Evolutionary conservation across 92 coral and sea anemone genomes (phyloP), one percentile per base, ranked within the genome.

Genomic region (Phenganax subtilis): DNA sequence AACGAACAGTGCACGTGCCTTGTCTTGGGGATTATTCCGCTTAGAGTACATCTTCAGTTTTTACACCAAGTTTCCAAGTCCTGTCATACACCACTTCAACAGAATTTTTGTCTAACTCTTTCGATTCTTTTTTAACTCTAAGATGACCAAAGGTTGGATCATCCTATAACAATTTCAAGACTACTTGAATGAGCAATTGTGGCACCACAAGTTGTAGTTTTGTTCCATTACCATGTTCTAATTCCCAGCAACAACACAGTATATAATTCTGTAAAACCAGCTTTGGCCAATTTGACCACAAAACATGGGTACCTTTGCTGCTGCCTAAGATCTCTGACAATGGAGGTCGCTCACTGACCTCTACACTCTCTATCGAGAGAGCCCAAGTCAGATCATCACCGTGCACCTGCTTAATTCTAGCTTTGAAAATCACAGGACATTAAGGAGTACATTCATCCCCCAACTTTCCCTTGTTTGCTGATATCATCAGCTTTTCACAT

Each of bases 1-100:
- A 10, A 31, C 55, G 60, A 82, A 30, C 0, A 76, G 75, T 47
- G 86, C 89, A 7, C 76, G 84, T 0, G 64, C 74, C 20, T 59
- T 75, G 6, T 55, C 14, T 61, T 59, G 73, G 17, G 81, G 74
- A 28, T 59, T 74, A 2, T 69, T 86, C 12, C 72, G 6, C 8
- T 51, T 59, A 10, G 71, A 80, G 71, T 82, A 86, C 14, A 17
- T 15, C 59, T 72, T 29, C 80, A 75, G 12, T 3, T 54, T 54
- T 12, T 75, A 27, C 80, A 75, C 80, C 64, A 55, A 7, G 64
- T 20, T 37, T 75, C 80, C 6, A 75, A 57, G 58, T 72, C 57
- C n/a, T 51, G 28, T 1, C 57, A 60, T 1, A 71, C n/a, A 2
- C 76, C 76, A 71, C 55, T 55, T 61, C 78, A 73, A 29, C n/a